phyloP scores from a whole-genome alignment of 2,888 invertebrate genomes.

The Protonemura montana region DNA sequence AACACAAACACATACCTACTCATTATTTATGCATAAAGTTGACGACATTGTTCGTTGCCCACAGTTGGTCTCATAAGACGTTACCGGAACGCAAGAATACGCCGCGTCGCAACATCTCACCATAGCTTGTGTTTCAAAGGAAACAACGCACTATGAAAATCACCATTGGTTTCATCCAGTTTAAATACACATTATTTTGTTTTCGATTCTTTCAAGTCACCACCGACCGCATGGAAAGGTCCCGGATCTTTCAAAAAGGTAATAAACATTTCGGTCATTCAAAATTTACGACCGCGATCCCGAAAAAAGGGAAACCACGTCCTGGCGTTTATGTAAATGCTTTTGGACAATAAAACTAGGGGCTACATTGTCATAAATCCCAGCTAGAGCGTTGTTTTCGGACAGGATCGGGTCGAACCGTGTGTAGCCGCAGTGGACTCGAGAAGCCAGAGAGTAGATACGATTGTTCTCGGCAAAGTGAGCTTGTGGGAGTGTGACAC shows the following conservation, averaged over 20 bases:
- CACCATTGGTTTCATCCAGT: neutral
- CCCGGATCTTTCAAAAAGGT: neutral
- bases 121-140: neutral
- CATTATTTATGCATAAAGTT: neutral
- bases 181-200: neutral
- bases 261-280: neutral
- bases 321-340: neutral
- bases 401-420: neutral
- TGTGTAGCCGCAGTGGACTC: neutral
- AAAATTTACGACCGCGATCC: neutral
- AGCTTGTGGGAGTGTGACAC: conserved; percentile 4
- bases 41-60: neutral
- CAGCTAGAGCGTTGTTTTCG: neutral
- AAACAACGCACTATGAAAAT: neutral
- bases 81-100: neutral
- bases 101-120: neutral
- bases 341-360: neutral
- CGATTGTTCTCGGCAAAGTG: neutral
- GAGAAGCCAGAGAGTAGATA: neutral
- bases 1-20: neutral
- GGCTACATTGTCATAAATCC: neutral
- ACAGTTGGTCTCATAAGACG: neutral
- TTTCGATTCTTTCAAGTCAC: neutral
- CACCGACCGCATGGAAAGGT: neutral
- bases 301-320: neutral